A percentile compares a stretch with the other conserved stretches of the same genome.
Conservation (phyloP, 1,140 invertebrate species). For the Eumaeus atala region DNA sequence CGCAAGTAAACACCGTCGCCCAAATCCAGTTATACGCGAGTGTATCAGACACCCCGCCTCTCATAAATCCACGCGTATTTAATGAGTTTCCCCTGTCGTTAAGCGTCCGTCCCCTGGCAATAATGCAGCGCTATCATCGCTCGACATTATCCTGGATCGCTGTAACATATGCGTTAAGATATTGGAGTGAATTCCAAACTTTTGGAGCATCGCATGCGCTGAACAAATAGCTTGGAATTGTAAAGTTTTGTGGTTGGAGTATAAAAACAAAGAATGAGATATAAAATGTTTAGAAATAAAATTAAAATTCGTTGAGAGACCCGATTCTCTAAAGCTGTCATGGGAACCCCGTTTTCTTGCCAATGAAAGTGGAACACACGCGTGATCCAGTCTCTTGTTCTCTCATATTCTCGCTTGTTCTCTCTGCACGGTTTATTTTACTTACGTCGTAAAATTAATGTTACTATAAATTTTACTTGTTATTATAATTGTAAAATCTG, state of each 20-base stretch:
- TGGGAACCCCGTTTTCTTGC: no score
- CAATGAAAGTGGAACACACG: no score
- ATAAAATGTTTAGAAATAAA: no score
- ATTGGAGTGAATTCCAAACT: conserved; percentile 19
- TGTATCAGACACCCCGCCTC: conserved; percentile 28
- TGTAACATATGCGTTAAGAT: conserved; percentile 43
- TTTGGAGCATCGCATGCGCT: conserved; percentile 10
- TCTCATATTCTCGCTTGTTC: no score
- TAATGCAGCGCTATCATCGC: conserved; percentile 60
- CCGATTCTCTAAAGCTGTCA: no score
- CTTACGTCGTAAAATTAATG: no score
- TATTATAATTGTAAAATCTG: no score
- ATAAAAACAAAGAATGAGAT: no score
- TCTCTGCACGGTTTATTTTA: no score
- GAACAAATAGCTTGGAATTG: neutral
- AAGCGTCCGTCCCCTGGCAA: conserved; percentile 52
- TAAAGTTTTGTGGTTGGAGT: neutral
- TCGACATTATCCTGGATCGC: conserved; percentile 47
- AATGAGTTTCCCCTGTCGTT: conserved; percentile 67
- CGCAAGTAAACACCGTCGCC: conserved; percentile 14
- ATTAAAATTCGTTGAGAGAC: no score
- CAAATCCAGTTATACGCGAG: conserved; percentile 27
- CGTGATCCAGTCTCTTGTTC: no score
- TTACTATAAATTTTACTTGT: no score
- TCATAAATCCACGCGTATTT: conserved; percentile 62